A percentile compares a stretch with the other conserved stretches of the same genome.
Conservation (phyloP, 2,113 vertebrate genomes). For the Hymenochirus boettgeri region DNA sequence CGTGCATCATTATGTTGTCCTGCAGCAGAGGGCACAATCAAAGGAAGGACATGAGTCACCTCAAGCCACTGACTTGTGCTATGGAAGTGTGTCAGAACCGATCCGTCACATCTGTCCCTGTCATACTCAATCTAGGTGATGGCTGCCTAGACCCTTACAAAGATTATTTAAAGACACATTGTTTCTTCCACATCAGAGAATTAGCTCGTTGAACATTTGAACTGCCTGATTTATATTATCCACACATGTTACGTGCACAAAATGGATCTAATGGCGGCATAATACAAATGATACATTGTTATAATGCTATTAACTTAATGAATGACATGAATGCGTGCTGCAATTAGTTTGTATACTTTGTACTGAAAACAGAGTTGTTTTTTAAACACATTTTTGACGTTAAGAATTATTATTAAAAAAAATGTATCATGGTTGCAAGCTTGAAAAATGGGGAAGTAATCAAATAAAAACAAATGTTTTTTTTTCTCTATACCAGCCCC, state of each 20-base stretch:
- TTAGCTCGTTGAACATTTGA: conserved; percentile 18
- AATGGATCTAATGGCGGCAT: not conserved
- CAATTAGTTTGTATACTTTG: too few relatives aligned
- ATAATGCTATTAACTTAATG: too few relatives aligned
- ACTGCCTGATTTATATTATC: not conserved
- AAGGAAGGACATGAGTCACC: conserved; percentile 85
- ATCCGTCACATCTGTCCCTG: conserved; percentile 93
- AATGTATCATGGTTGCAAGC: too few relatives aligned
- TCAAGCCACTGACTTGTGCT: conserved; percentile 77
- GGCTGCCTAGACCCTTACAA: conserved; percentile 61
- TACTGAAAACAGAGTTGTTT: too few relatives aligned
- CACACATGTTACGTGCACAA: not conserved
- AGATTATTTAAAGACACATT: conserved; percentile 66
- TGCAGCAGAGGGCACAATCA: conserved; percentile 75
- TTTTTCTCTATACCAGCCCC: too few relatives aligned
- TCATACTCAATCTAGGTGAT: conserved; percentile 76
- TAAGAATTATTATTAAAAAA: too few relatives aligned
- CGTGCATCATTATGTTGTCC: conserved; percentile 89
- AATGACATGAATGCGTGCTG: too few relatives aligned
- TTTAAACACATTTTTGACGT: too few relatives aligned
- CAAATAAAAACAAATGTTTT: too few relatives aligned
- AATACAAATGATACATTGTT: too few relatives aligned
- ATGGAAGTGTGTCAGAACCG: conserved; percentile 84
- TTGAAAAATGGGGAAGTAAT: too few relatives aligned
- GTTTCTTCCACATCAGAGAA: conserved; percentile 46